phyloP scores from a whole-genome alignment of 2,797 vertebrate genomes.

The Trachops cirrhosus region DNA sequence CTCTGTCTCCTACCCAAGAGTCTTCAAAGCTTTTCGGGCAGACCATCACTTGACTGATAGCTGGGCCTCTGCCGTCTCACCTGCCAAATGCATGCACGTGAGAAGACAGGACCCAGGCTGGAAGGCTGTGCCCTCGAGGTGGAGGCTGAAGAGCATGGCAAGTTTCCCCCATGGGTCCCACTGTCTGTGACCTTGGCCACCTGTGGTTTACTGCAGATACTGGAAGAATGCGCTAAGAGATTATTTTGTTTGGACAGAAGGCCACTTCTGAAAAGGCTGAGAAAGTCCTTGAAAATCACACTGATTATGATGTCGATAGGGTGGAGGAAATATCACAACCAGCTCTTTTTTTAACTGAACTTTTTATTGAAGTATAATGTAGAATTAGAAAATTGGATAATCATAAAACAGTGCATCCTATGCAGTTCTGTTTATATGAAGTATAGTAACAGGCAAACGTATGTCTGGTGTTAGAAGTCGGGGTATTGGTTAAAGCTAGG shows the following conservation, averaged over 20 bases:
- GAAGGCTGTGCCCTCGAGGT: background rate
- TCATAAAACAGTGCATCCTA: background rate
- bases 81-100: no score
- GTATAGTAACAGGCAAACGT: background rate
- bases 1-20: background rate
- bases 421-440: background rate
- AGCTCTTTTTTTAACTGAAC: background rate
- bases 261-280: slow-evolving; percentile 21
- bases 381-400: background rate
- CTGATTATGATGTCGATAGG: background rate
- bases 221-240: slow-evolving; percentile 8
- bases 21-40: background rate
- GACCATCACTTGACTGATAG: background rate
- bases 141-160: background rate
- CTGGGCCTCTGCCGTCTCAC: background rate
- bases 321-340: background rate
- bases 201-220: slow-evolving; percentile 6
- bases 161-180: background rate
- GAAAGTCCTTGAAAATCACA: slow-evolving; percentile 43
- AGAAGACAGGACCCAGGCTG: background rate
- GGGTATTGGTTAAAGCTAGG: background rate
- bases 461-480: background rate
- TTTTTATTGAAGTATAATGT: background rate
- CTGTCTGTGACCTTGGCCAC: background rate
- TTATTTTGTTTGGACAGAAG: slow-evolving; percentile 28